Evolutionary conservation across 2,113 vertebrate species (phyloP).

Genomic region (Electrona antarctica): DNA sequence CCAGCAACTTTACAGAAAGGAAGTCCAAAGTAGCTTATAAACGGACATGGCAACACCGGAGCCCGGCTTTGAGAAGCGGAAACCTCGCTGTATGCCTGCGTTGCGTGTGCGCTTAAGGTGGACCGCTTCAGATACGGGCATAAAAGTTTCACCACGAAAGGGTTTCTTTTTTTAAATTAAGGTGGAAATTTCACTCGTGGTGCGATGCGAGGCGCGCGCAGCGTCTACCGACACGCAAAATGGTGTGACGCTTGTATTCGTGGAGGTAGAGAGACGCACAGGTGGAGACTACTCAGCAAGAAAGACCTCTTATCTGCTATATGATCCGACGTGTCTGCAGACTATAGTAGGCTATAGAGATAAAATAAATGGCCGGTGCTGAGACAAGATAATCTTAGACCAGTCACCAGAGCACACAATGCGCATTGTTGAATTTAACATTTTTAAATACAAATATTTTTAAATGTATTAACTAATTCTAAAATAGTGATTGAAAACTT

Average conservation of each 20-base stretch:
- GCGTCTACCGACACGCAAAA: conserved; percentile 5
- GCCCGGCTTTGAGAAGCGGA: conserved; percentile 72
- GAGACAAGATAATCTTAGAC: too few relatives aligned
- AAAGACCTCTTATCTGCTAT: not conserved
- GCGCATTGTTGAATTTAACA: too few relatives aligned
- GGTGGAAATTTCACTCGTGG: conserved; percentile 68
- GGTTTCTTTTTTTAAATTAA: conserved; percentile 77
- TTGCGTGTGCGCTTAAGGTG: conserved; percentile 86
- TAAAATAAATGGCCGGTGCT: too few relatives aligned
- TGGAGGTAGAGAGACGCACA: not conserved
- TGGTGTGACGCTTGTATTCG: not conserved
- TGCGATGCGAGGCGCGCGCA: conserved; percentile 38
- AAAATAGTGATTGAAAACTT: too few relatives aligned
- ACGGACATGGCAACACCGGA: too few relatives aligned
- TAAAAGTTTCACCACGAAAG: conserved; percentile 67
- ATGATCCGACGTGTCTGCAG: too few relatives aligned
- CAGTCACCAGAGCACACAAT: too few relatives aligned
- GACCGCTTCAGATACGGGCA: conserved; percentile 60
- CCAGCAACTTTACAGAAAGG: too few relatives aligned
- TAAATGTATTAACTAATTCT: too few relatives aligned
- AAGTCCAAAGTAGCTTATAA: too few relatives aligned
- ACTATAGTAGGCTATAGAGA: too few relatives aligned
- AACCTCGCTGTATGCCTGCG: conserved; percentile 80
- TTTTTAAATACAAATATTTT: too few relatives aligned
- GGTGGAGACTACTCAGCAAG: not conserved